Conservation (phyloP, 2,888 invertebrate species). For the Bhutanitis thaidina region DNA sequence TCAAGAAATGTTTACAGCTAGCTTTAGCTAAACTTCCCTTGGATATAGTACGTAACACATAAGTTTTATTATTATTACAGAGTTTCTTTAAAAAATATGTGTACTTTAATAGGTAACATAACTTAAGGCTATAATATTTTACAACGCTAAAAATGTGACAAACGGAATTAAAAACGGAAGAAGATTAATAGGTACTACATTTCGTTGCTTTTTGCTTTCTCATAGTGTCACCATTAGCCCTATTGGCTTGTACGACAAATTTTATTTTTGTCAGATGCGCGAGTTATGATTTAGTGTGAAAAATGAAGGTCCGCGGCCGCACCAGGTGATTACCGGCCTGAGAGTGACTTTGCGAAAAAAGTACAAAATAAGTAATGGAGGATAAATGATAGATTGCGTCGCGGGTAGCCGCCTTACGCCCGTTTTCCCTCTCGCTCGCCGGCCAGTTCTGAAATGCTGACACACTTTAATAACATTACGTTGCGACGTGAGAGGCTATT, state of each 20-base stretch:
- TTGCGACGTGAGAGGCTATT: constrained; percentile 72
- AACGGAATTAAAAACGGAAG: neutral
- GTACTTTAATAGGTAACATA: too few relatives aligned
- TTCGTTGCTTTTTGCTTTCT: constrained; percentile 52
- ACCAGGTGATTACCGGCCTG: constrained; percentile 79
- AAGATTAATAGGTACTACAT: constrained; percentile 41
- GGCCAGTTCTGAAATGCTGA: constrained; percentile 69
- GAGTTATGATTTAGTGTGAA: constrained; percentile 78
- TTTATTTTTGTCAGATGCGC: constrained; percentile 77
- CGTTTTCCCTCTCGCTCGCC: constrained; percentile 41
- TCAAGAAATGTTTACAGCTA: too few relatives aligned
- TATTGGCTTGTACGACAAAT: constrained; percentile 77
- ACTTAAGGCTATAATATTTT: too few relatives aligned
- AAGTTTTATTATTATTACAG: too few relatives aligned
- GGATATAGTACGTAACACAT: too few relatives aligned
- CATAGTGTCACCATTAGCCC: constrained; percentile 71
- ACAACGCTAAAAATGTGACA: too few relatives aligned
- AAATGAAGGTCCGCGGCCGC: constrained; percentile 73
- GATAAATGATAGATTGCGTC: constrained; percentile 78
- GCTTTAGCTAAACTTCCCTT: too few relatives aligned
- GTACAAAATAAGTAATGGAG: constrained; percentile 80
- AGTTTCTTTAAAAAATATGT: too few relatives aligned
- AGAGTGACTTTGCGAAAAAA: constrained; percentile 78
- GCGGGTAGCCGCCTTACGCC: constrained; percentile 43
- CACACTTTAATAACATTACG: constrained; percentile 80